phyloP scores from a whole-genome alignment of 2,113 vertebrate genomes.

The Eidolon helvum region DNA sequence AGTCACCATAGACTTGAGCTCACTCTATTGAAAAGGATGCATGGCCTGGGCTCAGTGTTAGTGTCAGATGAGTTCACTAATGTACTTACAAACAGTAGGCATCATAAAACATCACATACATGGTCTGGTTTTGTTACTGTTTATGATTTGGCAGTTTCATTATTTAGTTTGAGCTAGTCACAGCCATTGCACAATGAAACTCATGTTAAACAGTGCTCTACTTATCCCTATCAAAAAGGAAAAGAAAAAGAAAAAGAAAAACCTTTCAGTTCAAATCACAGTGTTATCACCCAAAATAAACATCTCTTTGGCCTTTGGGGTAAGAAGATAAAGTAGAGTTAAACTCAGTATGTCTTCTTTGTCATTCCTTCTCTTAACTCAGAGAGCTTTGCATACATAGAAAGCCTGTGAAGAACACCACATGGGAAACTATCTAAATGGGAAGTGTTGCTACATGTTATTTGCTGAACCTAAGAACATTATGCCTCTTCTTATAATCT shows the following conservation, averaged over 20 bases:
- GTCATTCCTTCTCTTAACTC: not conserved
- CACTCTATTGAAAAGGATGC: not conserved
- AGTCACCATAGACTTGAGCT: not conserved
- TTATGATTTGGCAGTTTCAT: not conserved
- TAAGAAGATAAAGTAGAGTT: conserved; percentile 1
- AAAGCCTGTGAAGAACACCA: not conserved
- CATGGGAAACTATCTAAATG: not conserved
- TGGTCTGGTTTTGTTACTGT: not conserved
- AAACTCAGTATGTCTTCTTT: not conserved
- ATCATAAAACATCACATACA: not conserved
- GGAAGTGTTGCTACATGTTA: not conserved
- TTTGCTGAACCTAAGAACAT: not conserved
- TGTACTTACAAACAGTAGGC: not conserved
- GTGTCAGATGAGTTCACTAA: not conserved
- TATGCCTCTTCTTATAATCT: not conserved
- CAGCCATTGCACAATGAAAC: not conserved
- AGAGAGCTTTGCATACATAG: not conserved
- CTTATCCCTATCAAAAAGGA: not conserved
- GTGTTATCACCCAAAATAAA: not conserved
- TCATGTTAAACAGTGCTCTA: not conserved
- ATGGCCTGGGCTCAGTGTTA: not conserved
- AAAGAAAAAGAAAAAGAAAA: not conserved
- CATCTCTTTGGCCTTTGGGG: not conserved
- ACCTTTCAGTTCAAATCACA: not conserved
- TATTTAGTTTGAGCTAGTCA: not conserved